These are phyloP conservation scores for Ctenochaetus hawaiiensis DNA, from an alignment of 2,797 vertebrate genomes.

Conservation along the genomic window DNA sequence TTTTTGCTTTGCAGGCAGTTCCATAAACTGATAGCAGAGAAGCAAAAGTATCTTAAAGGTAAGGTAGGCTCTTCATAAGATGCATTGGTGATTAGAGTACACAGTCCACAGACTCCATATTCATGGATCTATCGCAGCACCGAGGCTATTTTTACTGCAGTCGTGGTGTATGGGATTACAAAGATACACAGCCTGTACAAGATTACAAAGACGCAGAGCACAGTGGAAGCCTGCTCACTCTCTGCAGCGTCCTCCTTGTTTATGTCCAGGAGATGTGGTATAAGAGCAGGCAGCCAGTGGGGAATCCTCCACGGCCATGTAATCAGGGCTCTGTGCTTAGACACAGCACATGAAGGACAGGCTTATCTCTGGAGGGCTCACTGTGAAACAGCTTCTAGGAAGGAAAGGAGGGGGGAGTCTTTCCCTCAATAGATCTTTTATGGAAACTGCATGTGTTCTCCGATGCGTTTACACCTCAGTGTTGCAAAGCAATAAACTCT, in stretches of 20 bases:
- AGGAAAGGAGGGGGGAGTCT: not conserved
- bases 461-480: constrained; percentile 48
- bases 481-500: constrained; percentile 45
- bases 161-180: constrained; percentile 59
- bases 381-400: constrained; percentile 48
- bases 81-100: constrained; percentile 43
- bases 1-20: constrained; percentile 54
- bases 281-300: constrained; percentile 57
- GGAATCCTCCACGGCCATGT: constrained; percentile 72
- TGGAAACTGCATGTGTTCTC: constrained; percentile 43
- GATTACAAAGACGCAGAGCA: constrained; percentile 68
- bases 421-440: constrained; percentile 54
- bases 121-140: constrained; percentile 33
- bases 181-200: constrained; percentile 50
- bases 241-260: constrained; percentile 64
- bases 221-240: constrained; percentile 57
- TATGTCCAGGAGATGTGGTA: constrained; percentile 68
- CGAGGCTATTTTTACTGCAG: constrained; percentile 42
- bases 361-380: constrained; percentile 73
- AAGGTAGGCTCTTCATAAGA: constrained; percentile 45
- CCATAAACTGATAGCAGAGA: constrained; percentile 39
- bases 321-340: constrained; percentile 73
- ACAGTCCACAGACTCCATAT: constrained; percentile 36
- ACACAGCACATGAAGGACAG: constrained; percentile 74
- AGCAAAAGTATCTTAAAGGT: constrained; percentile 37